Evolutionary conservation across 2,888 invertebrate species (phyloP).

Genomic region (Hirtodrosophila cameraria): DNA sequence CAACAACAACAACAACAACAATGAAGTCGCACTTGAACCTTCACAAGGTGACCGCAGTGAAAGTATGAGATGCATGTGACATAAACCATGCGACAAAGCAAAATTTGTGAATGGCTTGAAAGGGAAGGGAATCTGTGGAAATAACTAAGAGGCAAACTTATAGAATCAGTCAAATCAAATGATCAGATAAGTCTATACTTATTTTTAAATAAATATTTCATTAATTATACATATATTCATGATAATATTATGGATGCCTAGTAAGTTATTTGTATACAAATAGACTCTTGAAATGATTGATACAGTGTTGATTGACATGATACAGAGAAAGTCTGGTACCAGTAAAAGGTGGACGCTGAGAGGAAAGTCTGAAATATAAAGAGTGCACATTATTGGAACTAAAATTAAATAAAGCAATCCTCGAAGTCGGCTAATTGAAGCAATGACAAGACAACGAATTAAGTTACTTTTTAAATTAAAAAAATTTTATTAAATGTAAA

Average conservation of each 20-base stretch:
- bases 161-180: constrained; percentile 29
- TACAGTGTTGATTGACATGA: constrained; percentile 13
- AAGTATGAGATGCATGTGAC: constrained; percentile 63
- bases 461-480: too few species aligned
- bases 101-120: constrained; percentile 23
- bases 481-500: too few species aligned
- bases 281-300: constrained; percentile 32
- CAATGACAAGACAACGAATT: too few species aligned
- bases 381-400: too few species aligned
- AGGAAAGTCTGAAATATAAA: not conserved
- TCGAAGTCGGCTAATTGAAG: too few species aligned
- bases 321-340: constrained; percentile 48
- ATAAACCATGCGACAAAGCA: constrained; percentile 40
- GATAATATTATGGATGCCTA: constrained; percentile 3
- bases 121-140: constrained; percentile 1
- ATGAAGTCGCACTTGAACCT: constrained; percentile 70
- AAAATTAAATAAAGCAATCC: too few species aligned
- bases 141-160: not conserved
- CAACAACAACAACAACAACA: constrained; percentile 16
- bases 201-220: not conserved
- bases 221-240: not conserved
- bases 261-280: constrained; percentile 10
- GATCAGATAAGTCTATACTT: not conserved
- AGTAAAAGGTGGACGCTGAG: constrained; percentile 11
- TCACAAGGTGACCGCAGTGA: constrained; percentile 71